phyloP scores from a whole-genome alignment of 2,888 invertebrate species.

The Scaptomyza polygonia region DNA sequence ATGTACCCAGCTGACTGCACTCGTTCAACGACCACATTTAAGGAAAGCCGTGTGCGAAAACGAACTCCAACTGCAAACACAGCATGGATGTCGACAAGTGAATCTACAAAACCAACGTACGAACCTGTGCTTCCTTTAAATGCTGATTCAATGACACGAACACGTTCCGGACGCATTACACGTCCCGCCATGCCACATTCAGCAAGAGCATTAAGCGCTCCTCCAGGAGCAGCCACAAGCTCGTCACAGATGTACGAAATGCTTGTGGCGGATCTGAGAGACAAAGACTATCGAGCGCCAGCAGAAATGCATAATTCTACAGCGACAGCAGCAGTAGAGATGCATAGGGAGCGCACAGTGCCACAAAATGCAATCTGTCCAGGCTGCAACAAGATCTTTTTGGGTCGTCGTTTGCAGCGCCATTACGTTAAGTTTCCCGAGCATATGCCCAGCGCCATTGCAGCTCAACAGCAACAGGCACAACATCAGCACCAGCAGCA shows the following conservation, averaged over 20 bases:
- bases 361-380: conserved; percentile 81
- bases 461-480: conserved; percentile 22
- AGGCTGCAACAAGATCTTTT: conserved; percentile 82
- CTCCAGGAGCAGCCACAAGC: conserved; percentile 18
- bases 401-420: conserved; percentile 80
- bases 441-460: conserved; percentile 67
- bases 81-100: neutral
- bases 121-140: conserved; percentile 10
- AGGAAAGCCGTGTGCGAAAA: conserved; percentile 68
- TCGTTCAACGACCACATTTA: conserved; percentile 22
- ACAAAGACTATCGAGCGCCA: conserved; percentile 61
- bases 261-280: conserved; percentile 72
- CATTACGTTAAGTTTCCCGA: conserved; percentile 82
- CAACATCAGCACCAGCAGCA: neutral
- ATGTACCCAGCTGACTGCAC: conserved; percentile 41
- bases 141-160: conserved; percentile 49
- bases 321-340: neutral
- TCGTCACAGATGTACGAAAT: conserved; percentile 61
- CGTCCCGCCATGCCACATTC: conserved; percentile 40
- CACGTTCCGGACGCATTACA: conserved; percentile 77
- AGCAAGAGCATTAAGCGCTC: conserved; percentile 5
- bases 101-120: neutral
- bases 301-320: neutral
- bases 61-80: conserved; percentile 16
- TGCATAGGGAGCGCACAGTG: conserved; percentile 46